phyloP scores from a whole-genome alignment of 2,113 vertebrate genomes.

The Trogon surrucura region DNA sequence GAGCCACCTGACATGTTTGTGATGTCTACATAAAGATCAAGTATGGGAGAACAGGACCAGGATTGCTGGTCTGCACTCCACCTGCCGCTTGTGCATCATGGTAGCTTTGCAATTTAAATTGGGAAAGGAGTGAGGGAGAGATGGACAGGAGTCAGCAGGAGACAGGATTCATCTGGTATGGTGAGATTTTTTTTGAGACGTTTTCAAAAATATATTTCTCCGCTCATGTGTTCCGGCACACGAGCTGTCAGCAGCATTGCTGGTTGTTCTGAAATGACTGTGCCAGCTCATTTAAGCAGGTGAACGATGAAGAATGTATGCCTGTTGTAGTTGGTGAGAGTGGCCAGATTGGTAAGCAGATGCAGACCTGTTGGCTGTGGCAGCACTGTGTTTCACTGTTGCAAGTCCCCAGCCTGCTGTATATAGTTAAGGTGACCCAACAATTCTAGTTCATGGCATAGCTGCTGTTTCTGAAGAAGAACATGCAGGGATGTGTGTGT shows the following conservation, averaged over 20 bases:
- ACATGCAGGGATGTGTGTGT: no score
- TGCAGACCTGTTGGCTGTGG: neutral
- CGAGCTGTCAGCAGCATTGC: neutral
- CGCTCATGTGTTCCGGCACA: neutral
- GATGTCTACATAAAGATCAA: neutral
- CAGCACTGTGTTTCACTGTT: fast-evolving
- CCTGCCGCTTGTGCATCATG: neutral
- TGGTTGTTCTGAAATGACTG: neutral
- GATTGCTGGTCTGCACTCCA: neutral
- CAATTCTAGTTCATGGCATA: neutral
- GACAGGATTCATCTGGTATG: neutral
- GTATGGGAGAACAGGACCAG: no score
- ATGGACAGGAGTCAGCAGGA: neutral
- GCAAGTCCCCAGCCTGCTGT: neutral
- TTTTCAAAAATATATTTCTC: neutral
- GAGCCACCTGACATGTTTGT: fast-evolving
- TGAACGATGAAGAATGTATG: neutral
- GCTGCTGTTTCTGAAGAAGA: neutral
- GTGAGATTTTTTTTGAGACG: neutral
- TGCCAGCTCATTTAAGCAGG: neutral
- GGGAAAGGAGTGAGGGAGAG: neutral
- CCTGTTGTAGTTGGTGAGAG: neutral
- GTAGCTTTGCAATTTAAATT: neutral
- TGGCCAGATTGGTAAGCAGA: neutral
- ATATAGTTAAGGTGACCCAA: neutral